Percentiles rank a stretch among this genome's conserved stretches.
Conservation (phyloP, 1,140 invertebrate genomes). For the Batillaria attramentaria region DNA sequence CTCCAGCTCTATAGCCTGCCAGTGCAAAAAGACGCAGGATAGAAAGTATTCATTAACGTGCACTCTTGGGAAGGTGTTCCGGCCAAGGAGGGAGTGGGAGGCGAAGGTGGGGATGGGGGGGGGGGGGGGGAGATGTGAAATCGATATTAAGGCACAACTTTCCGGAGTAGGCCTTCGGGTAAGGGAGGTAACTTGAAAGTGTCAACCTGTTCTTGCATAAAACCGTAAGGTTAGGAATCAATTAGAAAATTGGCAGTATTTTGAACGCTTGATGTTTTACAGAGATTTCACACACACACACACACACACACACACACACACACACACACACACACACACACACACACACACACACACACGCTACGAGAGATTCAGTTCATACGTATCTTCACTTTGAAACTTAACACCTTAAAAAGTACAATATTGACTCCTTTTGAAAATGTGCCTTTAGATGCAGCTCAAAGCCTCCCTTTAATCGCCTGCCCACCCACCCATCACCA, state of each 20-base stretch:
- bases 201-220: background rate
- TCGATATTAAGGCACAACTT: background rate
- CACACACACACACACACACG: background rate
- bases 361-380: background rate
- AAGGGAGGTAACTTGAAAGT: background rate
- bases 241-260: background rate
- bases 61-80: background rate
- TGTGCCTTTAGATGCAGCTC: background rate
- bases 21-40: too few relatives aligned
- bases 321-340: slow-evolving; percentile 5
- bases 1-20: too few relatives aligned
- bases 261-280: background rate
- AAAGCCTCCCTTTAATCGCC: too few relatives aligned
- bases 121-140: background rate
- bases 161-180: background rate
- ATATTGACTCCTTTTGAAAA: background rate
- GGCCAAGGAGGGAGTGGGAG: background rate
- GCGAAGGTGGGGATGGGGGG: background rate
- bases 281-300: background rate
- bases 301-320: slow-evolving; percentile 5
- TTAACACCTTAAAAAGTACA: background rate
- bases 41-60: too few relatives aligned
- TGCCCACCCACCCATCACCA: too few relatives aligned
- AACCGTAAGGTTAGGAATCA: background rate
- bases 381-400: background rate